Conservation (phyloP, 2,113 vertebrate genomes). For the Entosphenus tridentatus region DNA sequence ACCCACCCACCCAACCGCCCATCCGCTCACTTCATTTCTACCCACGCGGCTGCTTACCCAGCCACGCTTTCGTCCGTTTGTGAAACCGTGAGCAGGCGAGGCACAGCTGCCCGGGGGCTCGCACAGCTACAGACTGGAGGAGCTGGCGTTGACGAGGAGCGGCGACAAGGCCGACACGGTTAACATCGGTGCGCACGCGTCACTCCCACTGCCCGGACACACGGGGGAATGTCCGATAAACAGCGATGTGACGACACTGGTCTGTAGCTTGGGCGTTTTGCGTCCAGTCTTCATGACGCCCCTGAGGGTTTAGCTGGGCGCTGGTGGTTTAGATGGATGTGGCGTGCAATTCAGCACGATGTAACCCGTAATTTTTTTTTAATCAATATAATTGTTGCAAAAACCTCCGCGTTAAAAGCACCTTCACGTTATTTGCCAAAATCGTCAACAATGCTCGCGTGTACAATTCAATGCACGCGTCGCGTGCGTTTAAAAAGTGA, state of each 20-base stretch:
- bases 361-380: not conserved
- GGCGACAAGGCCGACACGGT: slow-evolving; percentile 51
- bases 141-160: slow-evolving; percentile 44
- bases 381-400: not conserved
- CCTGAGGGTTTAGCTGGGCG: not conserved
- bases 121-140: slow-evolving; percentile 37
- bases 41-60: too few relatives aligned
- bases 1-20: too few relatives aligned
- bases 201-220: not conserved
- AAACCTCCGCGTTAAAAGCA: not conserved
- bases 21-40: too few relatives aligned
- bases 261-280: not conserved
- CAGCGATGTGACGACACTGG: not conserved
- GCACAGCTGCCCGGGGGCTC: slow-evolving; percentile 40
- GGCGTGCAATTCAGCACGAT: not conserved
- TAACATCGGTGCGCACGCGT: slow-evolving; percentile 33
- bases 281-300: not conserved
- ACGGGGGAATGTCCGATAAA: not conserved
- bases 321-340: not conserved
- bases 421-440: not conserved
- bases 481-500: too few relatives aligned
- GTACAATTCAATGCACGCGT: not conserved
- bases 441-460: not conserved
- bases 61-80: too few relatives aligned
- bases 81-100: not conserved